Percentiles rank a stretch among this genome's conserved stretches.
Conservation (phyloP, 2,797 vertebrate genomes). For the Sebastes nivosus region DNA sequence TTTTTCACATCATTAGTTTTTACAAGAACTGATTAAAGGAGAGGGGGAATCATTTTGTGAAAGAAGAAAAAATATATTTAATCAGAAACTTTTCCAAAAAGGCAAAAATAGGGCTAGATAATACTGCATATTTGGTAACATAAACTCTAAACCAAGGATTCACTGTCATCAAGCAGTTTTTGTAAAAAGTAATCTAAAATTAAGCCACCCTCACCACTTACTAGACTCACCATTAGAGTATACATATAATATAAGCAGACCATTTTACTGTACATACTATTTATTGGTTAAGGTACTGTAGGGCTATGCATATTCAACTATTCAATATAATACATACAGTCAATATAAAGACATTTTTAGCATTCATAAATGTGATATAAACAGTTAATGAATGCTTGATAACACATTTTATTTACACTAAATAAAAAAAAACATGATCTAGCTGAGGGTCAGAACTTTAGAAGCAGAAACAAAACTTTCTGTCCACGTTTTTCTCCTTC, state of each 20-base stretch:
- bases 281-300: too few species aligned
- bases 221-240: not conserved
- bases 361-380: not conserved
- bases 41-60: not conserved
- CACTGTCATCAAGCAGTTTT: not conserved
- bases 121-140: not conserved
- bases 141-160: not conserved
- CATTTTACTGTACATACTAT: too few species aligned
- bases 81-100: not conserved
- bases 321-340: too few species aligned
- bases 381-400: not conserved
- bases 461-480: not conserved
- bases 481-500: not conserved
- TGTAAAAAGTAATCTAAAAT: not conserved
- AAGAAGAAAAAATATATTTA: not conserved
- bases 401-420: not conserved
- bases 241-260: not conserved
- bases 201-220: not conserved
- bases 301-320: too few species aligned
- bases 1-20: constrained; percentile 13
- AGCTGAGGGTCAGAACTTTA: not conserved
- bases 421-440: not conserved
- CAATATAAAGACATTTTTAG: not conserved
- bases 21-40: constrained; percentile 16
- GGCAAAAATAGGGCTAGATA: not conserved